phyloP scores from a whole-genome alignment of 2,888 invertebrate species.

The Orthonevra nobilis region DNA sequence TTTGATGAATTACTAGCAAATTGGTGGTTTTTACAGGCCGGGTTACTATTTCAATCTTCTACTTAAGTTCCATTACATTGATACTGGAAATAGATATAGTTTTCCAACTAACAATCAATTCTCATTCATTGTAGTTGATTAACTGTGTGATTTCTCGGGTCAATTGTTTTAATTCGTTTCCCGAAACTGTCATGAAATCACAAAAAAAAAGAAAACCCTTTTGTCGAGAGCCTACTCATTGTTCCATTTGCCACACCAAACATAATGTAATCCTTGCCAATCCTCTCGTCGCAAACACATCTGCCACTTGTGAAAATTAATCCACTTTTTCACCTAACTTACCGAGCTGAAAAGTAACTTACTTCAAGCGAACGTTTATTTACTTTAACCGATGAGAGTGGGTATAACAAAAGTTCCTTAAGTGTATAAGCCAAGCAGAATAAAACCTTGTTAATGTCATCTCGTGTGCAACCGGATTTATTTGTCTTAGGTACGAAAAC shows the following conservation, averaged over 20 bases:
- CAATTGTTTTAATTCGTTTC: too few relatives aligned
- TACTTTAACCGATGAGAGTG: slow-evolving; percentile 12
- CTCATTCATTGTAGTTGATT: too few relatives aligned
- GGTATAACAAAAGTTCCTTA: slow-evolving; percentile 55
- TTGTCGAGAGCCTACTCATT: background rate
- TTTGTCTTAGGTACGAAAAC: too few relatives aligned
- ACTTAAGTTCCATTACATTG: too few relatives aligned
- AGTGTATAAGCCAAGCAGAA: slow-evolving; percentile 60
- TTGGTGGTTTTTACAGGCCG: too few relatives aligned
- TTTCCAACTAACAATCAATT: too few relatives aligned
- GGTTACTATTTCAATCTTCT: too few relatives aligned
- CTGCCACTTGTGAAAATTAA: slow-evolving; percentile 18
- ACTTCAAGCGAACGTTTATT: slow-evolving; percentile 30
- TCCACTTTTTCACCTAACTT: slow-evolving; percentile 48
- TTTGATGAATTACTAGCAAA: too few relatives aligned
- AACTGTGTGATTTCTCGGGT: too few relatives aligned
- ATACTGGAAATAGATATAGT: too few relatives aligned
- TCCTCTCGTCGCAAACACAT: too few relatives aligned
- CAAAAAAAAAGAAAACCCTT: background rate
- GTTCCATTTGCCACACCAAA: background rate
- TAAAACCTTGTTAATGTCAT: slow-evolving; percentile 66
- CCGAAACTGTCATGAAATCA: too few relatives aligned
- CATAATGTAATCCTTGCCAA: background rate
- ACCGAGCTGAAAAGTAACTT: background rate
- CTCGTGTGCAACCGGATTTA: slow-evolving; percentile 53